Evolutionary conservation across 2,113 vertebrate genomes (phyloP).

Genomic region (Menidia beryllina): DNA sequence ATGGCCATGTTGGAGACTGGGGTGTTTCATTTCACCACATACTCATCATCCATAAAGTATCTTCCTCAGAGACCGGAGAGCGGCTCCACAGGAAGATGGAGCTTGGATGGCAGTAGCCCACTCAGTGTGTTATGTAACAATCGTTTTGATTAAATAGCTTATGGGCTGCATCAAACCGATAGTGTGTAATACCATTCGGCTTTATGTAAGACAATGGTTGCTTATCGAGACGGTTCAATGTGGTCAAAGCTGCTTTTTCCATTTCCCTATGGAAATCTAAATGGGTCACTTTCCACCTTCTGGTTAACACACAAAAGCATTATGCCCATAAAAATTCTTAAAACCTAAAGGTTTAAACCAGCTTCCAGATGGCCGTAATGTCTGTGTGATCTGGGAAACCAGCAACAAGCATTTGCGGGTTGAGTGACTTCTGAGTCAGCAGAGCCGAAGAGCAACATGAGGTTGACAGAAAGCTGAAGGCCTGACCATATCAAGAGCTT

Average conservation of each 20-base stretch:
- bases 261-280: constrained; percentile 4
- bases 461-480: constrained; percentile 10
- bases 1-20: constrained; percentile 48
- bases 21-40: constrained; percentile 57
- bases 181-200: constrained; percentile 41
- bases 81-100: constrained; percentile 64
- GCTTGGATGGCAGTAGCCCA: constrained; percentile 67
- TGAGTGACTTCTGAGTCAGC: background rate
- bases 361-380: constrained; percentile 8
- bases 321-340: constrained; percentile 8
- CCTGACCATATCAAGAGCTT: constrained; percentile 44
- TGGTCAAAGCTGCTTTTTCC: constrained; percentile 13
- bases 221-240: constrained; percentile 37
- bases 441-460: constrained; percentile 15
- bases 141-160: constrained; percentile 76
- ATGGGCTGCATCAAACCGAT: constrained; percentile 62
- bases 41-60: constrained; percentile 66
- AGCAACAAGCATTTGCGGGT: background rate
- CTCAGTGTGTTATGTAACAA: constrained; percentile 76
- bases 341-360: background rate
- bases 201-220: constrained; percentile 63
- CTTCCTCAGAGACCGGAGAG: constrained; percentile 56
- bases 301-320: constrained; percentile 12
- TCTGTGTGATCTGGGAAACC: constrained; percentile 8
- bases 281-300: constrained; percentile 20